A percentile compares a stretch with the other conserved stretches of the same genome.
Conservation (phyloP, 2,113 vertebrate species). For the Bucco capensis region DNA sequence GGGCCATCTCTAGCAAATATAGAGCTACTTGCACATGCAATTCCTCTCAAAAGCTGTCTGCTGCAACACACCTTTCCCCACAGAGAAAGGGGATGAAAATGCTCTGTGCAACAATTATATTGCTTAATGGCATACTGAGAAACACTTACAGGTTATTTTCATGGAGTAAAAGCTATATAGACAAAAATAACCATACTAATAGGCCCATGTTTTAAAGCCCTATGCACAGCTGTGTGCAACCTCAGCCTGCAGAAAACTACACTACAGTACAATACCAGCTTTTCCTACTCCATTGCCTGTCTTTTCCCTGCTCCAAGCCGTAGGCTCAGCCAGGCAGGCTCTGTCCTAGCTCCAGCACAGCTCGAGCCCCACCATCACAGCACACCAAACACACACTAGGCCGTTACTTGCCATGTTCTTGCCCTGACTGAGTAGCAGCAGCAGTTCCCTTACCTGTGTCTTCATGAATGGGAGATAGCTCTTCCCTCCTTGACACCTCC, state of each 20-base stretch:
- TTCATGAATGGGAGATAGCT: background rate
- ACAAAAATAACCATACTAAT: background rate
- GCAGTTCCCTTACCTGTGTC: background rate
- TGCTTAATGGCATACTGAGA: background rate
- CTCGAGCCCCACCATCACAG: background rate
- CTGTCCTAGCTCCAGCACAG: background rate
- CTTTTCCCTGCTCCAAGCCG: background rate
- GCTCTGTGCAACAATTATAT: background rate
- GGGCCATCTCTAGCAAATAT: background rate
- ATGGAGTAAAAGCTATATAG: background rate
- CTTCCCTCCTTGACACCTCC: background rate
- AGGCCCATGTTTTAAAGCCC: background rate
- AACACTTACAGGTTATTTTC: background rate
- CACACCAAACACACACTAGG: background rate
- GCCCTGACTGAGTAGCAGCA: background rate
- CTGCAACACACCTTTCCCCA: background rate
- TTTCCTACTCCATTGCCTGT: background rate
- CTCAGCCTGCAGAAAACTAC: background rate
- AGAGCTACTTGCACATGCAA: background rate
- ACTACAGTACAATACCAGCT: too few species aligned
- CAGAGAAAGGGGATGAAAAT: background rate
- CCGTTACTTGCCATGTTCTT: accelerated
- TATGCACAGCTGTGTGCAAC: background rate
- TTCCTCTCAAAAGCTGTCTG: background rate
- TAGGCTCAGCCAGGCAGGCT: background rate